Conservation (phyloP, 2,113 vertebrate genomes). For the Potamarius usumacintae region DNA sequence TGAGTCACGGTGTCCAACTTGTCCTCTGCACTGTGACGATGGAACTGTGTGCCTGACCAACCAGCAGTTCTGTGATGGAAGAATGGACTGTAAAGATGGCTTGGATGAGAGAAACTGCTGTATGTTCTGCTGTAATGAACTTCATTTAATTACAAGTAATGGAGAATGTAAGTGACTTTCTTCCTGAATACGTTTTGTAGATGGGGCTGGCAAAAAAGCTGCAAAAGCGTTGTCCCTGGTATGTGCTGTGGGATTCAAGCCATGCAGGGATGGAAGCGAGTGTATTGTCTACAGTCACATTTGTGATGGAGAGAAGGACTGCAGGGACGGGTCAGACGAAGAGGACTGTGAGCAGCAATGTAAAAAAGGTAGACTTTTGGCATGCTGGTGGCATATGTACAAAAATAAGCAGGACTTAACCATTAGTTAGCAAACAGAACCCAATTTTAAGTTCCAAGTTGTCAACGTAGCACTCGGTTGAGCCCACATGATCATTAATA, state of each 20-base stretch:
- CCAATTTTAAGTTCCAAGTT: background rate
- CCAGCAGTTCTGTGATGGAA: conserved; percentile 68
- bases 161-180: background rate
- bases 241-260: conserved; percentile 62
- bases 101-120: too few species aligned
- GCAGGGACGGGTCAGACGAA: conserved; percentile 81
- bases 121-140: background rate
- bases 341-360: conserved; percentile 53
- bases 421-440: background rate
- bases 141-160: background rate
- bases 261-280: conserved; percentile 71
- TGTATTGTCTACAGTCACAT: conserved; percentile 74
- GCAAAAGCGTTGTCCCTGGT: conserved; percentile 36
- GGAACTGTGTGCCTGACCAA: conserved; percentile 69
- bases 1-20: conserved; percentile 71
- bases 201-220: background rate
- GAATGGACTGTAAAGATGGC: too few species aligned
- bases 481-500: too few species aligned
- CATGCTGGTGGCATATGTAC: background rate
- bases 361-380: conserved; percentile 63
- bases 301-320: conserved; percentile 82
- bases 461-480: background rate
- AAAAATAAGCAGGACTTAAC: too few species aligned
- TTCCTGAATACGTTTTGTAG: background rate
- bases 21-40: conserved; percentile 63